These are phyloP conservation scores for Corella eumyota DNA, from an alignment of 23 tunicate genomes.

Conservation along the genomic window DNA sequence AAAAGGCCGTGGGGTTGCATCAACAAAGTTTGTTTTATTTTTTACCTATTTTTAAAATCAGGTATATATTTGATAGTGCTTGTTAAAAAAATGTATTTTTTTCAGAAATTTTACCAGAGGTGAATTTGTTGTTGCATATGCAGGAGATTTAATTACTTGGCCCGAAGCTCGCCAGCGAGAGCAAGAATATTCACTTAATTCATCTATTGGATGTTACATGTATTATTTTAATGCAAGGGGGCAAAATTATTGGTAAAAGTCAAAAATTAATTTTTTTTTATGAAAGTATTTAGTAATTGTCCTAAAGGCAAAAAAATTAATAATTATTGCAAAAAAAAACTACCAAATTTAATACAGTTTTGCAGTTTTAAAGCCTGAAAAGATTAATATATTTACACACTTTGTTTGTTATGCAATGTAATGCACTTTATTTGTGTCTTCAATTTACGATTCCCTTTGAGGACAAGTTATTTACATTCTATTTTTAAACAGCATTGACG, in stretches of 20 bases:
- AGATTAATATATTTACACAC: too few species aligned
- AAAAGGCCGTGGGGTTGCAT: constrained; percentile 82
- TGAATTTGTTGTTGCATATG: constrained; percentile 83
- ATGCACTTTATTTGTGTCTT: too few species aligned
- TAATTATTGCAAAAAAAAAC: neutral
- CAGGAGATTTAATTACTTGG: constrained; percentile 79
- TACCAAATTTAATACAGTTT: neutral
- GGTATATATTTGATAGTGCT: neutral
- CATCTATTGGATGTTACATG: constrained; percentile 79
- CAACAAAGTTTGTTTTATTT: constrained; percentile 30
- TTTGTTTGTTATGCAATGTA: too few species aligned
- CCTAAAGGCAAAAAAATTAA: neutral
- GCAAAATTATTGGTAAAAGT: constrained; percentile 64
- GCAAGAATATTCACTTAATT: constrained; percentile 34
- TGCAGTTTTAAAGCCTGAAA: too few species aligned
- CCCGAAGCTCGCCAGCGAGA: constrained; percentile 70
- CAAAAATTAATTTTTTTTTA: neutral
- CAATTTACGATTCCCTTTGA: too few species aligned
- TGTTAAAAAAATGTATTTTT: too few species aligned
- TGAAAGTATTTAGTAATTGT: too few species aligned
- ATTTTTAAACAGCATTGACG: constrained; percentile 78
- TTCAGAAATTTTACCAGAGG: constrained; percentile 20
- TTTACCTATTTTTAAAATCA: neutral
- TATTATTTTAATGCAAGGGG: constrained; percentile 58
- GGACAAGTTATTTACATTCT: too few species aligned